A percentile compares a stretch with the other conserved stretches of the same genome.
Evolutionary conservation across 2,113 vertebrate species (phyloP).

Genomic region (Alligator mississippiensis): DNA sequence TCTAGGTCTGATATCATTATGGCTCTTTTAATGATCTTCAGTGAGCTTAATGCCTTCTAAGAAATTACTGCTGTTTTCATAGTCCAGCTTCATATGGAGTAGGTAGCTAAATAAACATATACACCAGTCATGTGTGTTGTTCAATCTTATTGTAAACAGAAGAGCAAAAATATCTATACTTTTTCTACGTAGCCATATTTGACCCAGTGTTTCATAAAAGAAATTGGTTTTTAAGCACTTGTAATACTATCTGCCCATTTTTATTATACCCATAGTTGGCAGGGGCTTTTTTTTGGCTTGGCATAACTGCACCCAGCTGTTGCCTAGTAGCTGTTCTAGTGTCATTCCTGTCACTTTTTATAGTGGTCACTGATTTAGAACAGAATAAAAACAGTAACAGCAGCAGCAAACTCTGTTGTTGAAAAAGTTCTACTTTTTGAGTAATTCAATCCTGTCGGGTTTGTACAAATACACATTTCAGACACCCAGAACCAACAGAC

Average conservation of each 20-base stretch:
- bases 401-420: conserved; percentile 4
- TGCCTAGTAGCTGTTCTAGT: conserved; percentile 43
- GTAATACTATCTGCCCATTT: conserved; percentile 1
- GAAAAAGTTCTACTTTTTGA: background rate
- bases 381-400: background rate
- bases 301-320: conserved; percentile 28
- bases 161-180: background rate
- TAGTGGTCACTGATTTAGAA: conserved; percentile 24
- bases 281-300: conserved; percentile 22
- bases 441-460: background rate
- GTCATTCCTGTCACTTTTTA: background rate
- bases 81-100: background rate
- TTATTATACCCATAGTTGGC: background rate
- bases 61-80: conserved; percentile 2
- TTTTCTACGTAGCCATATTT: background rate
- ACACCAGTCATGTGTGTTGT: background rate
- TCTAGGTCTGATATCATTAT: conserved; percentile 18
- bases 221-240: conserved; percentile 27
- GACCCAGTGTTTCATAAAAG: background rate
- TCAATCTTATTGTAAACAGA: background rate
- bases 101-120: background rate
- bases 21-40: background rate
- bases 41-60: conserved; percentile 6
- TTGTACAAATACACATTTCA: conserved; percentile 15
- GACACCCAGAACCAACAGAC: background rate